These are phyloP conservation scores for Trichonephila clavata DNA, from an alignment of 1,140 invertebrate species.

Conservation along the genomic window DNA sequence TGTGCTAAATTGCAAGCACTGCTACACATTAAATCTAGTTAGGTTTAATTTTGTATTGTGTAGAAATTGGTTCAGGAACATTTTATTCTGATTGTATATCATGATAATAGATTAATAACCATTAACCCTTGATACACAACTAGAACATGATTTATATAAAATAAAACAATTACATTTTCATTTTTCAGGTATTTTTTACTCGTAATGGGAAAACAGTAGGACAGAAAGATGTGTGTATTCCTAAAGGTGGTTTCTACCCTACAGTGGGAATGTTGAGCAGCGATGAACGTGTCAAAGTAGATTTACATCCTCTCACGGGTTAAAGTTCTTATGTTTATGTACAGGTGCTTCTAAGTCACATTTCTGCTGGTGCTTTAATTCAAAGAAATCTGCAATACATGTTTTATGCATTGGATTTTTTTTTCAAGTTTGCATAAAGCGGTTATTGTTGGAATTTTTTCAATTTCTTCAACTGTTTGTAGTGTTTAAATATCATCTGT, in stretches of 20 bases:
- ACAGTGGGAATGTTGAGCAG: constrained; percentile 84
- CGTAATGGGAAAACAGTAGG: constrained; percentile 84
- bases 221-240: constrained; percentile 82
- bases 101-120: no score
- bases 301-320: constrained; percentile 83
- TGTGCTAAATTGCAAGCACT: no score
- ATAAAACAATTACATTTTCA: not conserved
- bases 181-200: constrained; percentile 84
- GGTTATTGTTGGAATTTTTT: not conserved
- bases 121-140: no score
- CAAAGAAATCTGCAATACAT: not conserved
- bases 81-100: no score
- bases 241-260: constrained; percentile 84
- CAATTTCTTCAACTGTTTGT: not conserved
- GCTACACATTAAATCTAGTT: no score
- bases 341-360: constrained; percentile 65
- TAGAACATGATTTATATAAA: no score
- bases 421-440: not conserved
- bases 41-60: no score
- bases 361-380: constrained; percentile 53
- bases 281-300: constrained; percentile 83
- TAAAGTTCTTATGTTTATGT: constrained; percentile 78
- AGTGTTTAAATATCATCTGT: not conserved
- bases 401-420: not conserved
- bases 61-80: no score